Base-by-base conservation (phyloP, 2,888 invertebrate species). In the Rhyacophila evoluta region DNA sequence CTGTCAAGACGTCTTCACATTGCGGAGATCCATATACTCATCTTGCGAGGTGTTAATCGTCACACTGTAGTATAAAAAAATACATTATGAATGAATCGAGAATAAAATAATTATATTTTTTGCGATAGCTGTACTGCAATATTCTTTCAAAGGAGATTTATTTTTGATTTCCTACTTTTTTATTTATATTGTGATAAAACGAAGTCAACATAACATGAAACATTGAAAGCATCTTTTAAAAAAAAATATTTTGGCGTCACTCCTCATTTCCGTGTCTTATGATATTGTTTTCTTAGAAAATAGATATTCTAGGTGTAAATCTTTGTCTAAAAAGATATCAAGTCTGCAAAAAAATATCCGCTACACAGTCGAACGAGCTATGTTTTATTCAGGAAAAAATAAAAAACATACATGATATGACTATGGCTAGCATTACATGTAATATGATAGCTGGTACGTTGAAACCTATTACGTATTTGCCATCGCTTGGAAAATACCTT, bases 301-400 rank as follows among this genome's bases (percentile, higher is more conserved):
- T 55, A 25, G 55, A 55, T 55, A 55, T 55, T 8, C 55, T 55
- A 25, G 55, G 55, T 55, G 19, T 55, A 55, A 55, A 55, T 55
- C 55, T 55, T 55, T 55, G 55, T 55, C 55, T 55, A 55, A 55
- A 55, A 55, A 55, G 15, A 55, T 55, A 55, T 19, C 55, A 15
- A 19, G 55, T 25, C 55, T 55, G 55, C 55, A 55, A 55, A 55
- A n/a, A n/a, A 55, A 55, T 19, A 8, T 15, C 19, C 15, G 55
- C 55, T 19, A 55, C 19, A 55, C 19, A 55, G 55, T 55, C 55
- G 25, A 55, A 55, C 25, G 55, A 55, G 25, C 55, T 55, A 38
- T 73, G 29, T 41, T 73, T 73, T 73, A 73, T 73, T 73, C 73
- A 41, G 41, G 41, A 73, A 73, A 73, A 41, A 55, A 55, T 55